Evolutionary conservation across 2,113 vertebrate species (phyloP), one percentile per base, ranked within the genome.

Genomic region (Rynchops niger): DNA sequence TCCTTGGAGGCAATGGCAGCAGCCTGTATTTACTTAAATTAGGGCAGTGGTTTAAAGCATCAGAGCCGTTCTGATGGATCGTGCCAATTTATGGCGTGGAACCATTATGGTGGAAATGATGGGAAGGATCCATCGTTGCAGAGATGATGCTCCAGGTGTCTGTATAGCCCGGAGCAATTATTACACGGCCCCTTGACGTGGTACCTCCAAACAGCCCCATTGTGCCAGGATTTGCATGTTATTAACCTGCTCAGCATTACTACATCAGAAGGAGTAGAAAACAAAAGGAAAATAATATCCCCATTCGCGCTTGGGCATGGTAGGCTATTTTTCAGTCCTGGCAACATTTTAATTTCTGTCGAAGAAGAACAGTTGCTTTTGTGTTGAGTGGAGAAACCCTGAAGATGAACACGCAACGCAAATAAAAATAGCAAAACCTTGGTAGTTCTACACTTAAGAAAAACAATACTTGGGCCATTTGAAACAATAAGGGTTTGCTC

Each of bases 151-250:
- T 93, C 89, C 91, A 94, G 82, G 82, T 96, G 84, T 66, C 53
- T 70, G 55, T 27, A 36, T 67, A 81, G 82, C 85, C 74, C 2
- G 13, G 78, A 95, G 85, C 59, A 83, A 81, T 94, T 88, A 93
- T 55, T 83, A 73, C 15, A 42, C n/a, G 50, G 70, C 45, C 83
- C 47, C 84, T 91, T 94, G 82, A 88, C 85, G 43, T 88, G 82
- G 79, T 71, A 94, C 63, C 76, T 90, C 79, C 87, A 93, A 88
- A 88, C 42, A 95, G 63, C 62, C 91, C 76, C 71, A 70, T 71
- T 87, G 82, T 93, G 87, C 82, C 82, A 80, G 87, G 94, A 88
- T 95, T 95, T 95, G 82, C 89, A 88, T 91, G 27, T 86, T 91
- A 81, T 94, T 95, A 97, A 96, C 79, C 89, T 95, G 67, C 55